Evolutionary conservation across 92 coral and sea anemone genomes (phyloP), one percentile per base, ranked within the genome.

Genomic region (Porites divaricata): DNA sequence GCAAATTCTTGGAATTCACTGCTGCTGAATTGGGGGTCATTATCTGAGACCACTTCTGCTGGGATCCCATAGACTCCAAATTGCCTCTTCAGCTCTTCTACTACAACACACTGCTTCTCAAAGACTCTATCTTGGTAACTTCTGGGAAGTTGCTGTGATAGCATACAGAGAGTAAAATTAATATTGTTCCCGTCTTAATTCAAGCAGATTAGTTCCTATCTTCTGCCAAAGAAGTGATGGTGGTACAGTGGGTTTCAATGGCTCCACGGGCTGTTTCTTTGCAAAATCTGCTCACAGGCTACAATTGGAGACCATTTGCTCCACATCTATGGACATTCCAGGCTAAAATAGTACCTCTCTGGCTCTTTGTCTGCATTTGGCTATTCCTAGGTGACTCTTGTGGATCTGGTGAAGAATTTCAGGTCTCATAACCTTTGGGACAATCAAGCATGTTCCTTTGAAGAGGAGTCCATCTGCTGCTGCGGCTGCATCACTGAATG

Each of bases 71-170:
- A 7, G 35, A 64, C 67, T 41, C 76, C 56, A 35, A 84, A 76
- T 25, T 64, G 65, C 2, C 76, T 57, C 70, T 76, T 85, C 74
- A 85, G 22, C 67, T 85, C 75, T 21, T 56, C 70, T 52, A 54
- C 77, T 14, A 85, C 83, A 51, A 35, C 45, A 67, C 53, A 13
- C 75, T 67, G 53, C 83, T 76, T 62, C 72, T 83, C 28, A 26
- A 52, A 13, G 81, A 74, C 41, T 59, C 74, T 63, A 83, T 25
- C 81, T 74, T 74, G 7, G 81, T 74, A 19, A 62, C 73, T 63
- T 83, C 75, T 45, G 81, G 73, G 69, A 83, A 83, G 81, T 83
- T 74, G 70, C 72, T 74, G 25, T 75, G 81, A 73, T 74, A 63
- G 51, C 80, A 77, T 21, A 64, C 80, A 15, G 72, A 73, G 21